Evolutionary conservation across 23 tunicate genomes (phyloP).

Genomic region (Styela clava): DNA sequence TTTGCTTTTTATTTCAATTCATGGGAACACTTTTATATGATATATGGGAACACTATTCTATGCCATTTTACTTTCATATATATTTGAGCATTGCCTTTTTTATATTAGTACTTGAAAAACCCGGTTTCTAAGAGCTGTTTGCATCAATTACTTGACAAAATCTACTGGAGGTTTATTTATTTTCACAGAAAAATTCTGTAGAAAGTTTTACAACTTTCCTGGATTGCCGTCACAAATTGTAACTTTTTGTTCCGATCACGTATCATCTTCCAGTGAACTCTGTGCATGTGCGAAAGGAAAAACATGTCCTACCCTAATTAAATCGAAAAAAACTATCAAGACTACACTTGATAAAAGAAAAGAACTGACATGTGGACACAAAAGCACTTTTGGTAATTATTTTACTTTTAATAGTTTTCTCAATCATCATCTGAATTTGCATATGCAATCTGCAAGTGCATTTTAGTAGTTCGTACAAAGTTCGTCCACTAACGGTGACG

Average conservation of each 20-base stretch:
- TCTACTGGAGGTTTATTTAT: too few relatives aligned
- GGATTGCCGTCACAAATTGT: conserved; percentile 7
- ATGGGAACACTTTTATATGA: too few relatives aligned
- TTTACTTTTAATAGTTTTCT: not conserved
- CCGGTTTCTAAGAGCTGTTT: too few relatives aligned
- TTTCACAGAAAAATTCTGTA: conserved; percentile 18
- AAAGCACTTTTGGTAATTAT: conserved; percentile 21
- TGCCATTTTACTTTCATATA: too few relatives aligned
- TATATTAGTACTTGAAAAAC: too few relatives aligned
- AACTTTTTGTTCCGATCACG: conserved; percentile 9
- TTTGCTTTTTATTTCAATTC: too few relatives aligned
- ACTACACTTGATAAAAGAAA: not conserved
- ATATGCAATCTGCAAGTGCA: too few relatives aligned
- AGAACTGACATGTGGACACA: conserved; percentile 6
- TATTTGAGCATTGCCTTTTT: too few relatives aligned
- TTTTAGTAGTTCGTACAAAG: too few relatives aligned
- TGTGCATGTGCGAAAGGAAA: conserved; percentile 32
- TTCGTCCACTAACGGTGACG: too few relatives aligned
- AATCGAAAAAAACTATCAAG: not conserved
- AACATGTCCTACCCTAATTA: conserved; percentile 20
- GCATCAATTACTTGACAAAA: too few relatives aligned
- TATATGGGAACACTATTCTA: too few relatives aligned
- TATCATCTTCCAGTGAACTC: not conserved
- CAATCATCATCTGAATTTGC: not conserved
- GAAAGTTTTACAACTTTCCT: conserved; percentile 23